Evolutionary conservation across 2,888 invertebrate genomes (phyloP), one percentile per base, ranked within the genome.

Genomic region (Willowsia nigromaculata): DNA sequence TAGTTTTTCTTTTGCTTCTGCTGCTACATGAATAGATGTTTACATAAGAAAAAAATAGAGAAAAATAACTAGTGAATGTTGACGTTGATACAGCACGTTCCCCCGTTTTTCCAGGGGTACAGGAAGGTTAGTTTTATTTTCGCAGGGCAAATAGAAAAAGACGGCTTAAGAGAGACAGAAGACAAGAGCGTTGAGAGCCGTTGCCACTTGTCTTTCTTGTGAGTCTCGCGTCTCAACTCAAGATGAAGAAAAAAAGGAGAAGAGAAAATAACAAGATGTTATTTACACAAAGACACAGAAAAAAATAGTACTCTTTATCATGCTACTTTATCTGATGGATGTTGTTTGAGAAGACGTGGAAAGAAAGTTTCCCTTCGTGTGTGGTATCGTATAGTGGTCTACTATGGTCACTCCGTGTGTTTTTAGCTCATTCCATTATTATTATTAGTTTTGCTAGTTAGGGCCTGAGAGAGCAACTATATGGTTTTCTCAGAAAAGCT

Each of bases 81-180:
- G 71, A 40, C 22, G 71, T 71, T 71, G 71, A 71, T 71, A 71
- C 71, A 71, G 71, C 71, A 71, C 71, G 71, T 71, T 71, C 22
- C 25, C n/a, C 9, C 43, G 37, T 71, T 40, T 71, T 40, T 22
- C 25, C 6, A 71, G 9, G 22, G 25, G 37, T 37, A 37, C 6
- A 65, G 13, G 27, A 33, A 65, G 65, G 65, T 30, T 62, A 37
- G 40, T 71, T 71, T 40, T 71, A 40, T 71, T 71, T 71, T 71
- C 43, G 37, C n/a, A 22, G 40, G n/a, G 71, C 22, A 43, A 71
- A 71, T 22, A 43, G 11, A 37, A 71, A 40, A 18, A 22, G n/a
- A 18, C 33, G 33, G 37, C 7, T 47, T 47, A 15, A 13, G 13
- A 47, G 37, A 2, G 6, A 13, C 11, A 13, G 13, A 47, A 56